These are phyloP conservation scores for Ctenoplectra terminalis DNA, from an alignment of 1,140 invertebrate genomes.

Conservation along the genomic window DNA sequence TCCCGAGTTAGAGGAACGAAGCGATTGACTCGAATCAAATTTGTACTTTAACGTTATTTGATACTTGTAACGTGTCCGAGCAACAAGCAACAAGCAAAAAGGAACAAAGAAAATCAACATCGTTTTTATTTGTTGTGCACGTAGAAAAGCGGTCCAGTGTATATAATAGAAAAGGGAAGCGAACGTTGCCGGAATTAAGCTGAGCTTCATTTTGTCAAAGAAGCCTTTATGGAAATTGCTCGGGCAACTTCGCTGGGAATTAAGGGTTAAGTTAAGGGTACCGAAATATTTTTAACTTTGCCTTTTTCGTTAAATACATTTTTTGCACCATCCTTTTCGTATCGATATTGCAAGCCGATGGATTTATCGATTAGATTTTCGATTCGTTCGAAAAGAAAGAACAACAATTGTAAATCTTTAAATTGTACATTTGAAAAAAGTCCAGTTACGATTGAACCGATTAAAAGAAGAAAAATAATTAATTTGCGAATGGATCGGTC, in stretches of 20 bases:
- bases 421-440: not conserved
- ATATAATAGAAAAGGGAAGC: not conserved
- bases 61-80: too few relatives aligned
- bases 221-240: constrained; percentile 2
- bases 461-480: not conserved
- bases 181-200: not conserved
- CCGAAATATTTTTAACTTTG: constrained; percentile 4
- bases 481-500: constrained; percentile 2
- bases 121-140: not conserved
- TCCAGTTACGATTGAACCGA: not conserved
- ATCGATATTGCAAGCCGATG: too few relatives aligned
- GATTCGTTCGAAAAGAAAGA: too few relatives aligned
- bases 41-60: not conserved
- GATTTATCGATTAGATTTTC: too few relatives aligned
- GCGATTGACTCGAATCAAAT: too few relatives aligned
- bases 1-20: not conserved
- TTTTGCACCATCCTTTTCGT: too few relatives aligned
- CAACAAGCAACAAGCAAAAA: too few relatives aligned
- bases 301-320: not conserved
- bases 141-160: too few relatives aligned
- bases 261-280: constrained; percentile 18
- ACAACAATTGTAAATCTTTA: too few relatives aligned
- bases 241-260: not conserved
- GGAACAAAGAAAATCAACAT: not conserved
- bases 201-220: constrained; percentile 10